These are phyloP conservation scores for Portunus trituberculatus DNA, from an alignment of 1,140 invertebrate genomes.

Conservation along the genomic window DNA sequence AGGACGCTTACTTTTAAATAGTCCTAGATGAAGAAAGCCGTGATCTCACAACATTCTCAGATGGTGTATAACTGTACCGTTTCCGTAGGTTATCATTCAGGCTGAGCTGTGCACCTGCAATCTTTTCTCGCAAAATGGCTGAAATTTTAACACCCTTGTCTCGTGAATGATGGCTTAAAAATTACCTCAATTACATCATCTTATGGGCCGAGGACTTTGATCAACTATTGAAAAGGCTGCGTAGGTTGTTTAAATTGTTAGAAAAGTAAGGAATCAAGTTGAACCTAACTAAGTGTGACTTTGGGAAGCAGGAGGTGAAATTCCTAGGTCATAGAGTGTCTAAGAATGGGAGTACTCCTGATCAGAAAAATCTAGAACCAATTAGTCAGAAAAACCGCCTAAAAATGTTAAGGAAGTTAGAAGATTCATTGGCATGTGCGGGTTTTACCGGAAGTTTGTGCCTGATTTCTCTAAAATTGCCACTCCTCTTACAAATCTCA, in stretches of 20 bases:
- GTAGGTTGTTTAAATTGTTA: not conserved
- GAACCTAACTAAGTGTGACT: conserved; percentile 22
- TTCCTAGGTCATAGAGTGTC: no score
- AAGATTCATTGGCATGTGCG: no score
- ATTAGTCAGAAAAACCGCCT: no score
- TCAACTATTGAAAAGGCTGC: not conserved
- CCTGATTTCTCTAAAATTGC: no score
- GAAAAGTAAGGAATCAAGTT: not conserved
- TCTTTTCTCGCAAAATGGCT: conserved; percentile 13
- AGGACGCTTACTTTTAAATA: conserved; percentile 51
- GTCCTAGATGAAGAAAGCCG: not conserved
- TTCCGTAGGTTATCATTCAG: conserved; percentile 32
- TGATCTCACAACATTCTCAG: not conserved
- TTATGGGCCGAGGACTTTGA: not conserved
- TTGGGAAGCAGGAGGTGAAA: no score
- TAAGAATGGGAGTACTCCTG: no score
- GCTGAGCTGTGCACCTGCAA: not conserved
- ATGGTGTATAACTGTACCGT: not conserved
- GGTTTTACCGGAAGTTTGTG: no score
- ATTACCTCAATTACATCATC: not conserved
- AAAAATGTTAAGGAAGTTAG: no score
- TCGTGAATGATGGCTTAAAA: not conserved
- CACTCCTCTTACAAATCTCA: no score
- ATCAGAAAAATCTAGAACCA: no score
- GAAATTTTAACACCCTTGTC: not conserved